phyloP scores from a whole-genome alignment of 2,797 vertebrate genomes.

The Anguilla megastoma region DNA sequence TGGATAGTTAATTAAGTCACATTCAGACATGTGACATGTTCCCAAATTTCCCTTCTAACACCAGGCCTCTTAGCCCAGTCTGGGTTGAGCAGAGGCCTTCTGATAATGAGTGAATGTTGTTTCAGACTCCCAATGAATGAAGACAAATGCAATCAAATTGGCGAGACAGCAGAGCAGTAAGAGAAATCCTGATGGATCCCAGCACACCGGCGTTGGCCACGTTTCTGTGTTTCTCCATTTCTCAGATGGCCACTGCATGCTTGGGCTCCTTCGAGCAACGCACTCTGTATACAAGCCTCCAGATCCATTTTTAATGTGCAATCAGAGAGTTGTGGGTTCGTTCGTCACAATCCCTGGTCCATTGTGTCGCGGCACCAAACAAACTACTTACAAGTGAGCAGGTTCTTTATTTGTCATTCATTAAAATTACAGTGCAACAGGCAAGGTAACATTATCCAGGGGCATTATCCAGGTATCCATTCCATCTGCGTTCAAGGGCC shows the following conservation, averaged over 20 bases:
- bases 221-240: neutral
- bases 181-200: neutral
- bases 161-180: neutral
- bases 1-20: neutral
- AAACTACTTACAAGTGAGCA: slow-evolving; percentile 43
- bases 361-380: slow-evolving; percentile 43
- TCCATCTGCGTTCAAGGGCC: slow-evolving; percentile 23
- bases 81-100: neutral
- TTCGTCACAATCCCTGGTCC: slow-evolving; percentile 44
- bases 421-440: slow-evolving; percentile 47
- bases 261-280: neutral
- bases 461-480: slow-evolving; percentile 36
- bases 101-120: neutral
- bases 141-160: neutral
- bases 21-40: neutral
- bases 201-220: neutral
- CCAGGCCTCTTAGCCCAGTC: neutral
- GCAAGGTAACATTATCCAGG: slow-evolving; percentile 42
- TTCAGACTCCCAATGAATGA: neutral
- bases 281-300: slow-evolving; percentile 5
- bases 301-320: slow-evolving; percentile 45
- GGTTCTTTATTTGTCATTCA: slow-evolving; percentile 45
- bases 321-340: slow-evolving; percentile 43
- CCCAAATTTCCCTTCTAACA: neutral
- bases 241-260: neutral